Evolutionary conservation across 2,797 vertebrate genomes (phyloP).

Genomic region (Catharus ustulatus): DNA sequence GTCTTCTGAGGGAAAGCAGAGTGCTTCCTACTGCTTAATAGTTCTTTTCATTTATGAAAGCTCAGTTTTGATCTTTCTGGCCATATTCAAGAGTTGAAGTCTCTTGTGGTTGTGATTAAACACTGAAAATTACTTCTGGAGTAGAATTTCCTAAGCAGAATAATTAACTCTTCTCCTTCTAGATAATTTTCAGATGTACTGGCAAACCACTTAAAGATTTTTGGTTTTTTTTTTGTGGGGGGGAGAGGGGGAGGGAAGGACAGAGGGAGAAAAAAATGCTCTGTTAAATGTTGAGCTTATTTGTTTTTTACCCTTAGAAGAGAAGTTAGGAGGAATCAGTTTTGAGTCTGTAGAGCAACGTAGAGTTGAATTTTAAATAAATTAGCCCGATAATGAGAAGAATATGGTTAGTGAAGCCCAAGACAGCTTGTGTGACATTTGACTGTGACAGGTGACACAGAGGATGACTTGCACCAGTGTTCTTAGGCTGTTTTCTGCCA

Average conservation of each 20-base stretch:
- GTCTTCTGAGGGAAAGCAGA: background rate
- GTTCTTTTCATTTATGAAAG: background rate
- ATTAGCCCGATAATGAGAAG: background rate
- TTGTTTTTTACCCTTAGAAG: background rate
- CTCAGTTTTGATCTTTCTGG: background rate
- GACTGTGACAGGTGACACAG: background rate
- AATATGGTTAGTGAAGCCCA: background rate
- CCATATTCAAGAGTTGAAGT: background rate
- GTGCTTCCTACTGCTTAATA: background rate
- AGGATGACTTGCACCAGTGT: background rate
- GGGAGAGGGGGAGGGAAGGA: rapidly evolving
- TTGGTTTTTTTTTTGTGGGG: too few species aligned
- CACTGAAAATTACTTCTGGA: background rate
- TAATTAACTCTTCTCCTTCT: background rate
- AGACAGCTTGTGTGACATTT: background rate
- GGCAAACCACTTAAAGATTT: background rate
- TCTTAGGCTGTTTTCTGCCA: background rate
- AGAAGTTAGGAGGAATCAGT: background rate
- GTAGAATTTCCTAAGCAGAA: background rate
- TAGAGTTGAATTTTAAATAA: background rate
- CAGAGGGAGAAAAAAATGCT: background rate
- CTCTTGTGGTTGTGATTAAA: background rate
- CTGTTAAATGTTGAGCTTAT: background rate
- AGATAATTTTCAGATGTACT: background rate
- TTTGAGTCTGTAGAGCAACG: background rate